A percentile compares a stretch with the other conserved stretches of the same genome.
These are phyloP conservation scores for Odontomachus brunneus DNA, from an alignment of 1,140 invertebrate genomes.

Conservation along the genomic window DNA sequence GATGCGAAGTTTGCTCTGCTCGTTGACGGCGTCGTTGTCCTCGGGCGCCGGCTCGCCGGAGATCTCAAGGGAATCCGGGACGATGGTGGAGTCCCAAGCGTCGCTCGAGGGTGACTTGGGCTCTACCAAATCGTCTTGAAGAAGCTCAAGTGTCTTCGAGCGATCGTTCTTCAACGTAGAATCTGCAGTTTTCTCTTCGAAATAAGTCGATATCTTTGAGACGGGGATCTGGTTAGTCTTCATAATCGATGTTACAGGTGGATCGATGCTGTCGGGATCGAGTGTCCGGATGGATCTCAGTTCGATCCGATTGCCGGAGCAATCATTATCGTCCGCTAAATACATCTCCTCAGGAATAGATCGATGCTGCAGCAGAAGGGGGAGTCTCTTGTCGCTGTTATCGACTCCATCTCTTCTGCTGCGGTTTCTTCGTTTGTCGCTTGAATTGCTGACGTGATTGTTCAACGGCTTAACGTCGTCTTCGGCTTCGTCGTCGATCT, in stretches of 20 bases:
- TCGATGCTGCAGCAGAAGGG: slow-evolving; percentile 46
- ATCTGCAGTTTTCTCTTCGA: neutral
- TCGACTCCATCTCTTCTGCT: slow-evolving; percentile 21
- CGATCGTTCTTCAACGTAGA: neutral
- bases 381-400: slow-evolving; percentile 31
- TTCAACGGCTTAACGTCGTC: slow-evolving; percentile 24
- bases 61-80: slow-evolving; percentile 82
- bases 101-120: slow-evolving; percentile 10
- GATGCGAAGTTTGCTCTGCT: neutral
- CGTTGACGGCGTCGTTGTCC: neutral
- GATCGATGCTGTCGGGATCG: slow-evolving; percentile 78
- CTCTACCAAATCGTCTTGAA: neutral
- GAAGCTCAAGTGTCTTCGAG: neutral
- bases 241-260: neutral
- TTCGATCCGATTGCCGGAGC: slow-evolving; percentile 76
- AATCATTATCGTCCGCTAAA: slow-evolving; percentile 78
- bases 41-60: neutral
- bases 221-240: neutral
- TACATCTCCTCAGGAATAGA: slow-evolving; percentile 78
- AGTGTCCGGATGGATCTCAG: slow-evolving; percentile 81
- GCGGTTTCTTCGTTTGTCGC: slow-evolving; percentile 52
- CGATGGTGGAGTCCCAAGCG: slow-evolving; percentile 73
- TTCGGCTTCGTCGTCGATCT: neutral
- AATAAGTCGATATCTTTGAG: neutral
- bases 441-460: slow-evolving; percentile 4